Evolutionary conservation across 2,888 invertebrate species (phyloP).

Genomic region (Xiphydria camelus): DNA sequence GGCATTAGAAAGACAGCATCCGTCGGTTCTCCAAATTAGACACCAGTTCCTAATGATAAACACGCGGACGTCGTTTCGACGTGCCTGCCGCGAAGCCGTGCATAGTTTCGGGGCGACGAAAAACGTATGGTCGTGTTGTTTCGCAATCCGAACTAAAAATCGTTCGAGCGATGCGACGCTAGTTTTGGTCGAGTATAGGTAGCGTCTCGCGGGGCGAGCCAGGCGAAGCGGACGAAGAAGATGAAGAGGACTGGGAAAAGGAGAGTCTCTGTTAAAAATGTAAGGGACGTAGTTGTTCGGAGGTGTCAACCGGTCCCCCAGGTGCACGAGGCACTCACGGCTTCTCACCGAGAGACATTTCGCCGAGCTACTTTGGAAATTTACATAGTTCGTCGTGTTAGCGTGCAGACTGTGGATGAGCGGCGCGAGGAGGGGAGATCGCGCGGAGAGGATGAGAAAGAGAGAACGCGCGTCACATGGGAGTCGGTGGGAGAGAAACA

Average conservation of each 20-base stretch:
- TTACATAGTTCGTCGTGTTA: too few species aligned
- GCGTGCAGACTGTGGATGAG: too few species aligned
- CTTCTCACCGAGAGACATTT: not conserved
- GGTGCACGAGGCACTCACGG: not conserved
- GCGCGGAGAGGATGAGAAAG: not conserved
- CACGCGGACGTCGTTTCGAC: too few species aligned
- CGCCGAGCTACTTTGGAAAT: not conserved
- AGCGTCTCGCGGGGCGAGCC: not conserved
- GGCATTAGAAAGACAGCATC: too few species aligned
- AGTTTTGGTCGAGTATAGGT: not conserved
- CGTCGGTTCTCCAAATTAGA: too few species aligned
- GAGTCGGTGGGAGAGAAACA: not conserved
- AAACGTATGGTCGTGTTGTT: not conserved
- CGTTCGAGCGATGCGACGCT: not conserved
- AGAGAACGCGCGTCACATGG: not conserved
- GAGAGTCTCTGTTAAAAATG: not conserved
- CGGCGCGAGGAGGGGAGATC: not conserved
- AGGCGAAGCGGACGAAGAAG: too few species aligned
- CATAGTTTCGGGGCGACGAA: too few species aligned
- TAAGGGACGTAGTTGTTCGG: conserved; percentile 1
- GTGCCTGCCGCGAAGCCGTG: too few species aligned
- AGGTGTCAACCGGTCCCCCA: conserved; percentile 3
- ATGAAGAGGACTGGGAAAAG: too few species aligned
- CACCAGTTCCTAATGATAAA: too few species aligned
- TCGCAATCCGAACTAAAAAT: not conserved